These are phyloP conservation scores for Clarias laeviceps DNA, from an alignment of 2,797 vertebrate species.

Conservation along the genomic window DNA sequence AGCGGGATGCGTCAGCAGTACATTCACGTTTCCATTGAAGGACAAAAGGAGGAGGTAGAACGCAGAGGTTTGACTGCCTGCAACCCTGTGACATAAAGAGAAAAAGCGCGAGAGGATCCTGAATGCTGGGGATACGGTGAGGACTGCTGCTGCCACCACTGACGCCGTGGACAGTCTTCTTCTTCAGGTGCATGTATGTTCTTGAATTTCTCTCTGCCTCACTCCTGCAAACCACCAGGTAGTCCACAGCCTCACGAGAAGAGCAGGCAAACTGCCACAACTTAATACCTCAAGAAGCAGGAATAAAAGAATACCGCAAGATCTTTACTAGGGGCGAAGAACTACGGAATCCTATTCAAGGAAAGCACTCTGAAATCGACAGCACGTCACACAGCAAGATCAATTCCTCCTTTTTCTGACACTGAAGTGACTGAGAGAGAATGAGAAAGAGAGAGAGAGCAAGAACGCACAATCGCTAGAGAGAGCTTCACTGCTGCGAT, in stretches of 20 bases:
- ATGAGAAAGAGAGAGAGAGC: conserved; percentile 54
- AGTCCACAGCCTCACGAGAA: conserved; percentile 78
- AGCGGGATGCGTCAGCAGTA: conserved; percentile 94
- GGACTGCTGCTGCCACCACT: conserved; percentile 46
- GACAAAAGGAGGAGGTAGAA: conserved; percentile 96
- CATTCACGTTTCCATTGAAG: conserved; percentile 94
- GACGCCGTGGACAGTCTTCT: conserved; percentile 68
- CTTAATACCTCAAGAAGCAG: conserved; percentile 80
- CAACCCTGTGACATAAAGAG: conserved; percentile 75
- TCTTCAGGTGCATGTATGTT: conserved; percentile 70
- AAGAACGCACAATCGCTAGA: conserved; percentile 34
- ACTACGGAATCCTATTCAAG: conserved; percentile 51
- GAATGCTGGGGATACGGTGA: conserved; percentile 67
- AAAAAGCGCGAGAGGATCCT: conserved; percentile 68
- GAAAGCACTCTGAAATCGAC: conserved; percentile 59
- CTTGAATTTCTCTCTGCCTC: conserved; percentile 61
- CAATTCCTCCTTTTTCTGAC: conserved; percentile 54
- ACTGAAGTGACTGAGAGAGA: conserved; percentile 50
- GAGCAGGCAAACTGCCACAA: conserved; percentile 79
- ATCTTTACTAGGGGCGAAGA: conserved; percentile 50
- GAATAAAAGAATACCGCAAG: conserved; percentile 70
- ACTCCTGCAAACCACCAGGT: conserved; percentile 72
- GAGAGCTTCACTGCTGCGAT: conserved; percentile 54
- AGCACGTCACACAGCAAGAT: conserved; percentile 57
- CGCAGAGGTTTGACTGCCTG: conserved; percentile 83